Evolutionary conservation across 2,797 vertebrate species (phyloP).

Genomic region (Myripristis jacobus): DNA sequence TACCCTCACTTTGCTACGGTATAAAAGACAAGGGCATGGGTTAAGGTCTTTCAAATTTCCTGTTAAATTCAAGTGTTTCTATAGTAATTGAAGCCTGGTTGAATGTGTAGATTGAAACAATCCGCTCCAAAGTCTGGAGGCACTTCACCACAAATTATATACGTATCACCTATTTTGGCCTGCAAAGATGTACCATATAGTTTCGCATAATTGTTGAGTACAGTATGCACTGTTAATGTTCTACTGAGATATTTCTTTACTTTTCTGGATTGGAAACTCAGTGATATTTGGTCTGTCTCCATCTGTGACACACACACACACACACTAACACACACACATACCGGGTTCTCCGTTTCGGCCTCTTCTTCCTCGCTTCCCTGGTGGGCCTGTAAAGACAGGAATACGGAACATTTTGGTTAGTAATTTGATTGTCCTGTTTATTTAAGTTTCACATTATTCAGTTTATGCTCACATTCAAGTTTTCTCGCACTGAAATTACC

Average conservation of each 20-base stretch:
- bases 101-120: slow-evolving; percentile 35
- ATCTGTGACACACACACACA: slow-evolving; percentile 81
- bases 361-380: slow-evolving; percentile 96
- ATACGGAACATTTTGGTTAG: slow-evolving; percentile 47
- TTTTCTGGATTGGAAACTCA: slow-evolving; percentile 50
- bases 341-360: slow-evolving; percentile 96
- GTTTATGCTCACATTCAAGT: slow-evolving; percentile 13
- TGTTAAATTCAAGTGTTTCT: slow-evolving; percentile 44
- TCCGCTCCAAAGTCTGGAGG: slow-evolving; percentile 36
- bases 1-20: neutral
- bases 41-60: slow-evolving; percentile 15
- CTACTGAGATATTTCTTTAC: slow-evolving; percentile 55
- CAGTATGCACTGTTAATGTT: slow-evolving; percentile 61
- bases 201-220: slow-evolving; percentile 64
- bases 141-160: slow-evolving; percentile 73
- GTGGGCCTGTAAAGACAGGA: slow-evolving; percentile 88
- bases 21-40: neutral
- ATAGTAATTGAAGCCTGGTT: slow-evolving; percentile 41
- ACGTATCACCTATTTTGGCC: slow-evolving; percentile 68
- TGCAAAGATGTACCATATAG: slow-evolving; percentile 65
- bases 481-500: slow-evolving; percentile 38
- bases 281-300: slow-evolving; percentile 38
- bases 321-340: slow-evolving; percentile 81
- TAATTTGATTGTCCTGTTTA: slow-evolving; percentile 55
- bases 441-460: slow-evolving; percentile 39